Percentiles rank a stretch among this genome's conserved stretches.
Evolutionary conservation across 2,797 vertebrate species (phyloP).

Genomic region (Antennarius maculatus): DNA sequence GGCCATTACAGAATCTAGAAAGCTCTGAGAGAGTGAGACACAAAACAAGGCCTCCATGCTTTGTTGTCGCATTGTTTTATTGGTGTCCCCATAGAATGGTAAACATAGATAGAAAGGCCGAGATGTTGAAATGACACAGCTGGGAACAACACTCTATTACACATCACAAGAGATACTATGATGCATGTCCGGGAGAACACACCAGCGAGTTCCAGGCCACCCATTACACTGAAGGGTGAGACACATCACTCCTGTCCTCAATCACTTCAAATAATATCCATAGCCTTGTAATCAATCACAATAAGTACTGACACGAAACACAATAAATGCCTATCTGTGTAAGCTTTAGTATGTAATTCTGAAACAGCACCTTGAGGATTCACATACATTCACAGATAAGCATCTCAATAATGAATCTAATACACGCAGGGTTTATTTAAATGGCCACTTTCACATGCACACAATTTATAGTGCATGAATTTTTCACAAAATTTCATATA

Average conservation of each 20-base stretch:
- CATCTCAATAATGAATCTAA: not conserved
- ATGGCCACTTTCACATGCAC: not conserved
- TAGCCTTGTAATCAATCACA: conserved; percentile 60
- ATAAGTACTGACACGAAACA: conserved; percentile 22
- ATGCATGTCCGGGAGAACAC: conserved; percentile 40
- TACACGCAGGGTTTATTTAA: not conserved
- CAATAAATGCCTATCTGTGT: conserved; percentile 15
- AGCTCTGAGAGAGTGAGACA: conserved; percentile 1
- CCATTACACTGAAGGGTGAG: conserved; percentile 61
- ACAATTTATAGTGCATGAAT: not conserved
- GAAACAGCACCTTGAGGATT: too few relatives aligned
- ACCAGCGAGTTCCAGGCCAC: conserved; percentile 51
- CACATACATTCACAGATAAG: conserved; percentile 2
- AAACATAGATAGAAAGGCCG: conserved; percentile 54
- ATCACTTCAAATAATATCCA: conserved; percentile 52
- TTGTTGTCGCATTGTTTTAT: conserved; percentile 32
- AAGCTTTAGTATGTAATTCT: too few relatives aligned
- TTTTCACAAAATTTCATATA: not conserved
- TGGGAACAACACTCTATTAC: conserved; percentile 63
- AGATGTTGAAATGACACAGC: conserved; percentile 60
- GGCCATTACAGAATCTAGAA: conserved; percentile 37
- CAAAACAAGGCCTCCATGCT: conserved; percentile 38
- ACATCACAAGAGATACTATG: conserved; percentile 59
- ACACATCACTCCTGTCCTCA: conserved; percentile 58
- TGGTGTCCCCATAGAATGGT: conserved; percentile 40